phyloP scores from a whole-genome alignment of 1,140 invertebrate genomes.

The Stratiolaelaps scimitus region DNA sequence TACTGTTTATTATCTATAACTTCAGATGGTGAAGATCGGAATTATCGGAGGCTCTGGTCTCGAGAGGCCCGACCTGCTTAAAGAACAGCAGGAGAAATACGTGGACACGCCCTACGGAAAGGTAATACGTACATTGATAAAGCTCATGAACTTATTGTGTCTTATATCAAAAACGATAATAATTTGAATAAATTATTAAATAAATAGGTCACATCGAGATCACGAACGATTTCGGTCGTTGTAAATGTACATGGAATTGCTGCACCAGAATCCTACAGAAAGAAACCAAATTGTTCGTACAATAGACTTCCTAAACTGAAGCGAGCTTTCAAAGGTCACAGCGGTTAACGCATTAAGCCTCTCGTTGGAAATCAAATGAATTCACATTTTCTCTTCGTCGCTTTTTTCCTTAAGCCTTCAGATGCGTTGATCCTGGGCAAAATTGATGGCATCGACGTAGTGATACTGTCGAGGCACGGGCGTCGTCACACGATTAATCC shows the following conservation, averaged over 20 bases:
- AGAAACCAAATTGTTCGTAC: too few relatives aligned
- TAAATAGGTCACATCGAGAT: too few relatives aligned
- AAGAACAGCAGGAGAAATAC: slow-evolving; percentile 50
- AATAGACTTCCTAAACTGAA: too few relatives aligned
- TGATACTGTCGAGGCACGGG: slow-evolving; percentile 76
- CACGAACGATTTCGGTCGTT: too few relatives aligned
- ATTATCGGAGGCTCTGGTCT: slow-evolving; percentile 91
- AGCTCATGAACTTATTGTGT: too few relatives aligned
- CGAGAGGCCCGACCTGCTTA: slow-evolving; percentile 67
- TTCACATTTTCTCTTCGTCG: slow-evolving; percentile 11
- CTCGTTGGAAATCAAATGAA: slow-evolving; percentile 3
- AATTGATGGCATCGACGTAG: slow-evolving; percentile 62
- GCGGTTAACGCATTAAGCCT: background rate
- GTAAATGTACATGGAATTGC: too few relatives aligned
- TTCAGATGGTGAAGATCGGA: slow-evolving; percentile 54
- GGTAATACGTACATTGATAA: slow-evolving; percentile 39
- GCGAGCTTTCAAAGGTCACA: too few relatives aligned
- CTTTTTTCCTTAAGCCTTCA: slow-evolving; percentile 50
- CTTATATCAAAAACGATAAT: too few relatives aligned
- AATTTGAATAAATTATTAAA: too few relatives aligned
- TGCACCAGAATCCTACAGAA: too few relatives aligned
- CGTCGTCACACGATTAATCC: slow-evolving; percentile 66
- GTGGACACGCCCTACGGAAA: slow-evolving; percentile 67
- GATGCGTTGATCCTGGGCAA: slow-evolving; percentile 61
- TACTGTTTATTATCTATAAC: background rate